phyloP scores from a whole-genome alignment of 2,113 vertebrate species.

The Rhinogobius similis region DNA sequence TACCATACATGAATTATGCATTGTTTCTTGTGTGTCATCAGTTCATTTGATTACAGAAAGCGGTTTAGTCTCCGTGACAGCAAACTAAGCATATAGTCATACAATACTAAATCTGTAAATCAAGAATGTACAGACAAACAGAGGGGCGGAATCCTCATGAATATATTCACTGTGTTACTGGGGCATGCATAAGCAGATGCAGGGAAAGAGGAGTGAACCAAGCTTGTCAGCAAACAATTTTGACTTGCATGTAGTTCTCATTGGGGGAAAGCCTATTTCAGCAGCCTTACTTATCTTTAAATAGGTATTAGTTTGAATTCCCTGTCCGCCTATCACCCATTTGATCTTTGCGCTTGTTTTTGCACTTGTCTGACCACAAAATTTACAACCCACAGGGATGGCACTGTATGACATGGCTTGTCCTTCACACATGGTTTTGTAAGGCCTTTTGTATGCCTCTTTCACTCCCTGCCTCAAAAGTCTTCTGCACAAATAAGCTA shows the following conservation, averaged over 20 bases:
- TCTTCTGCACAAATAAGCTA: slow-evolving; percentile 53
- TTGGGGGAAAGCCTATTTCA: slow-evolving; percentile 13
- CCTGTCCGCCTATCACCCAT: slow-evolving; percentile 30
- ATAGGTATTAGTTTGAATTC: slow-evolving; percentile 10
- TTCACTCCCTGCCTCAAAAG: slow-evolving; percentile 7
- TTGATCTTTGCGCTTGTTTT: slow-evolving; percentile 39
- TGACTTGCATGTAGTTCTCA: slow-evolving; percentile 4
- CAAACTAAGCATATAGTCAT: slow-evolving; percentile 8
- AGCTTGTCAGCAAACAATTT: background rate
- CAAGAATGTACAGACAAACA: slow-evolving; percentile 23
- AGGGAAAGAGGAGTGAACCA: background rate
- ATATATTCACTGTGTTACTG: slow-evolving; percentile 54
- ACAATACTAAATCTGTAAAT: slow-evolving; percentile 30
- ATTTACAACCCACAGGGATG: slow-evolving; percentile 38
- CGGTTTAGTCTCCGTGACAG: slow-evolving; percentile 2
- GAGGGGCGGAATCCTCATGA: slow-evolving; percentile 50
- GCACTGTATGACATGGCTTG: slow-evolving; percentile 32
- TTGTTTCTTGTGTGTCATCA: slow-evolving; percentile 3
- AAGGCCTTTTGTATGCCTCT: slow-evolving; percentile 21
- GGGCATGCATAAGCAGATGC: slow-evolving; percentile 16
- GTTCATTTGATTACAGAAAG: slow-evolving; percentile 7
- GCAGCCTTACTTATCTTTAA: slow-evolving; percentile 37
- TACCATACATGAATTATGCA: background rate
- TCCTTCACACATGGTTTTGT: slow-evolving; percentile 57
- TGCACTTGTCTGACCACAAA: slow-evolving; percentile 36